Base-by-base conservation (phyloP, 2,888 invertebrate genomes). In the Mystacides longicornis region DNA sequence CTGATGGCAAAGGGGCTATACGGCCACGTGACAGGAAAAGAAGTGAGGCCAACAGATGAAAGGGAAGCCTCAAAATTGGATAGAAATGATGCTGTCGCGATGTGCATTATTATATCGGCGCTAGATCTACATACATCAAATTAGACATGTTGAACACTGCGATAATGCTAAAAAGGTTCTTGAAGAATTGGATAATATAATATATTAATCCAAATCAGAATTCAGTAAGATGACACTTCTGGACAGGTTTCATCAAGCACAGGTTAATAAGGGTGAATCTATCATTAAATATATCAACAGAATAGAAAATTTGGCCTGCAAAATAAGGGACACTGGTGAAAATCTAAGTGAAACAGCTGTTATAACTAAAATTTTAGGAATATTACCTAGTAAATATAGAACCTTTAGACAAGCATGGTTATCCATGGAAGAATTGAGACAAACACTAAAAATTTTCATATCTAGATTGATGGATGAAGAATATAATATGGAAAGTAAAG, bases 261-360 rank as follows among this genome's bases (percentile, higher is more conserved):
- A n/a, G 16, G 4, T 43, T 7, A 18, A 43, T 14, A 43, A 11
- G 5, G 16, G 16, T 43, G 16, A 43, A 5, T 43, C 43, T 16
- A 11, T 43, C 7, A 18, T 18, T 43, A 5, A 43, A 43, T 18
- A 43, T 16, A 43, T 43, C 14, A 18, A 5, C 18, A 43, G 18
- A 43, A 43, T 43, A 11, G 43, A 43, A 43, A 43, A 43, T 18
- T 16, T 43, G 18, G 43, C 43, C 7, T 18, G 43, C 16, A 5
- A 43, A 43, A 18, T 43, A 43, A 43, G 43, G 16, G 43, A 43
- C 4, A 43, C 43, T 43, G 43, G 43, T 18, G 43, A 43, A n/a
- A 11, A 11, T n/a, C 4, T 43, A 43, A 43, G 43, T 43, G 43
- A 43, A 16, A 18, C 18, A 43, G 7, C 43, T 43, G 18, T 43